Evolutionary conservation across 2,113 vertebrate genomes (phyloP).

Genomic region (Phylloscopus whistleri): DNA sequence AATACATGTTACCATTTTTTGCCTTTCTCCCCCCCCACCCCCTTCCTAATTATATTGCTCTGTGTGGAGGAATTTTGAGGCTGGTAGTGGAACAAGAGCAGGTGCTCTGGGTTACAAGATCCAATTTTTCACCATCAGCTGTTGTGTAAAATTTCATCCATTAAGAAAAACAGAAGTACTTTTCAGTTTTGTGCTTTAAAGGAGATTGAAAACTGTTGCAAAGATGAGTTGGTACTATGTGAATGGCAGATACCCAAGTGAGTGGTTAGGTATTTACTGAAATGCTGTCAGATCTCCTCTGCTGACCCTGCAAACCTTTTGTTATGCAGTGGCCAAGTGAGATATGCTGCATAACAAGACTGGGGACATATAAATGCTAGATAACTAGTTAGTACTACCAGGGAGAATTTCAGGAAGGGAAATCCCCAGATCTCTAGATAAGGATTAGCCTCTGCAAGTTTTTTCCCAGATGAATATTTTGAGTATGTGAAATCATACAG

Average conservation of each 20-base stretch:
- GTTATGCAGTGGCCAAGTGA: not conserved
- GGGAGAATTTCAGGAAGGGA: not conserved
- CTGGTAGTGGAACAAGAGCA: not conserved
- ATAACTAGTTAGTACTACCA: not conserved
- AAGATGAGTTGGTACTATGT: not conserved
- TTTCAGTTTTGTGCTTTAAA: not conserved
- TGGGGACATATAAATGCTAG: not conserved
- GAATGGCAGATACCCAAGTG: not conserved
- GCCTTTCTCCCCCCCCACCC: not conserved
- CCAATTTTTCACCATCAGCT: not conserved
- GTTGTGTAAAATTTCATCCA: not conserved
- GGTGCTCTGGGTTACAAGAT: not conserved
- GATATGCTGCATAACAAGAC: not conserved
- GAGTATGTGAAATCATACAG: not conserved
- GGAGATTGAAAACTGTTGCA: not conserved
- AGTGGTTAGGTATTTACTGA: not conserved
- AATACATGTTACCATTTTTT: not conserved
- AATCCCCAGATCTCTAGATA: conserved; percentile 20
- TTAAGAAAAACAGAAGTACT: not conserved
- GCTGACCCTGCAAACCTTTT: not conserved
- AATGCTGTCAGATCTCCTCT: not conserved
- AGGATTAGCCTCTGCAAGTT: not conserved
- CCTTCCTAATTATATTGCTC: not conserved
- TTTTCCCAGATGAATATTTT: not conserved
- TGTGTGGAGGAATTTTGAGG: not conserved